Evolutionary conservation across 2,797 vertebrate species (phyloP), one percentile per base, ranked within the genome.

Genomic region (Melanotaenia boesemani): DNA sequence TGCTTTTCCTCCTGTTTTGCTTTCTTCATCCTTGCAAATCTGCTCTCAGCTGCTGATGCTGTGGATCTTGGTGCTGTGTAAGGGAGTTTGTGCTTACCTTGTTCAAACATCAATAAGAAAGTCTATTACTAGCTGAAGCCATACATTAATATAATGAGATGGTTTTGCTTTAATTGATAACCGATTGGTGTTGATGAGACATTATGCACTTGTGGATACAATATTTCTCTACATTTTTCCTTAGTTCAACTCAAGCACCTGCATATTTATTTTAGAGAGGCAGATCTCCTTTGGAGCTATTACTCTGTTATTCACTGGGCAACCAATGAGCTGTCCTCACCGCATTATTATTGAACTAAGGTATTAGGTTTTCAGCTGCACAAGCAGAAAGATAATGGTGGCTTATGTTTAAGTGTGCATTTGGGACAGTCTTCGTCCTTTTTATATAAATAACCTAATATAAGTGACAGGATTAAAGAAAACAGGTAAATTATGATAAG

Each of bases 381-480:
- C 95, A 96, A 97, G 96, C 97, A 97, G 94, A 97, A 98, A 97
- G 96, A 98, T 98, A 97, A 99, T 97, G 94, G 96, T 96, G 95
- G 96, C 96, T 98, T 97, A 97, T 94, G 77, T 94, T 90, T 96
- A 96, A 98, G 95, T 96, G 94, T 90, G 85, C 97, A 94, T 96
- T 94, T 91, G 97, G 97, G 98, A 98, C 83, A 90, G 84, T 91
- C 95, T 95, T 93, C 95, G 93, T 96, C 94, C 94, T 96, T 96
- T 96, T 97, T 95, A 96, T 95, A 95, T 96, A 96, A 96, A 95
- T 94, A 95, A 95, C 95, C 91, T 86, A 91, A 87, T 76, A 86
- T 90, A 93, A 94, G 89, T 88, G 89, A 86, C 86, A 87, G 85
- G 82, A 92, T 94, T 93, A 91, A 92, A 85, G 80, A 84, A 79